Evolutionary conservation across 92 coral and sea anemone genomes (phyloP).

Genomic region (Pocillopora grandis): DNA sequence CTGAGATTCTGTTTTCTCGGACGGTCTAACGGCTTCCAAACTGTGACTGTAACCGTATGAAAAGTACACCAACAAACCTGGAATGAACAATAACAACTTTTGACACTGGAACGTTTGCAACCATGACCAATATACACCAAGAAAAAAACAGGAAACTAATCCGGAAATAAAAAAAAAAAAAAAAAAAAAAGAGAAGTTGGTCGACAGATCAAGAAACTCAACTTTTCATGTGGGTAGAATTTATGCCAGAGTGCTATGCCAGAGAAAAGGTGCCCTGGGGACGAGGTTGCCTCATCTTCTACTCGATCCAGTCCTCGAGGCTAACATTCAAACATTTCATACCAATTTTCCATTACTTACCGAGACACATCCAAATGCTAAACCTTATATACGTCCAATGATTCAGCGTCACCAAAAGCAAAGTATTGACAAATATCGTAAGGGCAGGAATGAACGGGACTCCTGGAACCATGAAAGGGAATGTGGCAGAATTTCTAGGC

Average conservation of each 20-base stretch:
- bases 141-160: too few relatives aligned
- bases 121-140: too few relatives aligned
- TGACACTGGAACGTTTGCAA: too few relatives aligned
- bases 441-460: conserved; percentile 69
- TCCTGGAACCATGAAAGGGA: conserved; percentile 86
- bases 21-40: conserved; percentile 47
- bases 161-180: too few relatives aligned
- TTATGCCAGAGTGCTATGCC: too few relatives aligned
- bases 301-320: background rate
- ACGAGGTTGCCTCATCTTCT: background rate
- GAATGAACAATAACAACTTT: background rate
- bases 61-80: conserved; percentile 69
- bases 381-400: conserved; percentile 81
- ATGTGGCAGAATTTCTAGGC: conserved; percentile 78
- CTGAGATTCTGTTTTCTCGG: conserved; percentile 7
- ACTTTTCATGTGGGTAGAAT: too few relatives aligned
- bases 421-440: conserved; percentile 62
- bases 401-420: conserved; percentile 60
- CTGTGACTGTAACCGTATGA: conserved; percentile 81
- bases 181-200: too few relatives aligned
- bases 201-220: too few relatives aligned
- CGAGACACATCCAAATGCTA: conserved; percentile 72
- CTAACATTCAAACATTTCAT: background rate
- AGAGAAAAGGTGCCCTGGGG: background rate
- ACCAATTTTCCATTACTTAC: conserved; percentile 27